phyloP scores from a whole-genome alignment of 2,888 invertebrate genomes.

The Aromia moschata region DNA sequence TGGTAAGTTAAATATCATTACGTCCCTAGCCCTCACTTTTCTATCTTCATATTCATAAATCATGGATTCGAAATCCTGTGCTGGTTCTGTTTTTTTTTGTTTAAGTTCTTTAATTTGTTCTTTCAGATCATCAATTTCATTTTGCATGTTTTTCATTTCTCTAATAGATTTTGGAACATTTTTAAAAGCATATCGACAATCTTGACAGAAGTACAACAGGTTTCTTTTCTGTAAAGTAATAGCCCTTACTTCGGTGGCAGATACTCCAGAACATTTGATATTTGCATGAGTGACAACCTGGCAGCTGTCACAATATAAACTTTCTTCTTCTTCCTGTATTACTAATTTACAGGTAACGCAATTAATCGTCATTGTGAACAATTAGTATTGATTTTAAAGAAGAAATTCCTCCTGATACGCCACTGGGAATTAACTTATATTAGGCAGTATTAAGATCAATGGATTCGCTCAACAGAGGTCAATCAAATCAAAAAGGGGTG shows the following conservation, averaged over 20 bases:
- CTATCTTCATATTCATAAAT: slow-evolving; percentile 10
- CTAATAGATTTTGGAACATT: neutral
- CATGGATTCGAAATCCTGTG: too few relatives aligned
- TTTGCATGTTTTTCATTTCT: neutral
- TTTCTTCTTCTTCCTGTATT: neutral
- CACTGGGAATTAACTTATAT: too few relatives aligned
- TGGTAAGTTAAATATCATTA: slow-evolving; percentile 20
- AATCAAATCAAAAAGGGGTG: too few relatives aligned
- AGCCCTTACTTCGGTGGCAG: neutral
- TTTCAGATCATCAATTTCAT: neutral
- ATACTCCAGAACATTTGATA: neutral
- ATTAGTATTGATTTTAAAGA: too few relatives aligned
- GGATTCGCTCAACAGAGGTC: too few relatives aligned
- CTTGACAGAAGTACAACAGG: neutral
- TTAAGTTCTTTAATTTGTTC: neutral
- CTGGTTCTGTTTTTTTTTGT: too few relatives aligned
- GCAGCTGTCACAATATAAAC: neutral
- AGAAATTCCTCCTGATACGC: too few relatives aligned
- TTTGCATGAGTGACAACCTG: neutral
- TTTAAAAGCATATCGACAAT: neutral
- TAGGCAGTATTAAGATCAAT: too few relatives aligned
- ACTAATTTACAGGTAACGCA: neutral
- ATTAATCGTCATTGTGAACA: too few relatives aligned
- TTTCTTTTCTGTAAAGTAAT: neutral
- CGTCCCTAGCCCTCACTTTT: slow-evolving; percentile 7